A percentile compares a stretch with the other conserved stretches of the same genome.
Evolutionary conservation across 2,113 vertebrate species (phyloP).

Genomic region (Solenodon paradoxus): DNA sequence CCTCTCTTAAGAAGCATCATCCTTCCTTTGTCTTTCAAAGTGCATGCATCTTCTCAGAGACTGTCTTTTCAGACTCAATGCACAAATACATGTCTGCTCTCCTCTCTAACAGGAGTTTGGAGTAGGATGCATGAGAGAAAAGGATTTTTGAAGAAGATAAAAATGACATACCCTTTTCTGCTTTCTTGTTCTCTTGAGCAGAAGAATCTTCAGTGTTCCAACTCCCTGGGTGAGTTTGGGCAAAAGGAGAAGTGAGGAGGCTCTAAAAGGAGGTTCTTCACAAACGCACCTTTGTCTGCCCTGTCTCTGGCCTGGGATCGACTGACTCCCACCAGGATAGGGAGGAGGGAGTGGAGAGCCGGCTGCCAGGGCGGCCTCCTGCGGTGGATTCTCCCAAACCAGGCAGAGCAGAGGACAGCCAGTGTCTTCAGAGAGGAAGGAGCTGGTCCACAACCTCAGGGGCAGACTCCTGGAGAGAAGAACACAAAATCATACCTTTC

Average conservation of each 20-base stretch:
- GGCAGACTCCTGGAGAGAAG: background rate
- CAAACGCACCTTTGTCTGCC: constrained; percentile 79
- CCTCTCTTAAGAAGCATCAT: background rate
- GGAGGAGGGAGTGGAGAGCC: background rate
- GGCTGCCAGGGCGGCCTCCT: constrained; percentile 44
- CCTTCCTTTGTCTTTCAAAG: constrained; percentile 16
- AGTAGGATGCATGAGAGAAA: constrained; percentile 41
- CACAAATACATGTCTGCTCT: background rate
- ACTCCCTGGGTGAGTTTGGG: constrained; percentile 54
- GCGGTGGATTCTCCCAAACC: constrained; percentile 9
- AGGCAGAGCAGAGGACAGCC: background rate
- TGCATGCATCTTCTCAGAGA: background rate
- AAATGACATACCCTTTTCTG: constrained; percentile 64
- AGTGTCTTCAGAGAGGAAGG: constrained; percentile 31
- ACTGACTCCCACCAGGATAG: constrained; percentile 31
- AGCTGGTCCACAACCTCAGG: background rate
- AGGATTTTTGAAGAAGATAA: constrained; percentile 66
- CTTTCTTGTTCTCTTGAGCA: constrained; percentile 62
- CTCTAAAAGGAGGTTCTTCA: constrained; percentile 61
- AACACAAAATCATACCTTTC: background rate
- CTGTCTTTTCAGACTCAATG: background rate
- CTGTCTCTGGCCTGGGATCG: constrained; percentile 55
- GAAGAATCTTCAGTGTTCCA: constrained; percentile 66
- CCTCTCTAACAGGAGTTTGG: background rate
- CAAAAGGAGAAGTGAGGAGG: constrained; percentile 58